phyloP scores from a whole-genome alignment of 2,888 invertebrate genomes.

The Julus scanicus region DNA sequence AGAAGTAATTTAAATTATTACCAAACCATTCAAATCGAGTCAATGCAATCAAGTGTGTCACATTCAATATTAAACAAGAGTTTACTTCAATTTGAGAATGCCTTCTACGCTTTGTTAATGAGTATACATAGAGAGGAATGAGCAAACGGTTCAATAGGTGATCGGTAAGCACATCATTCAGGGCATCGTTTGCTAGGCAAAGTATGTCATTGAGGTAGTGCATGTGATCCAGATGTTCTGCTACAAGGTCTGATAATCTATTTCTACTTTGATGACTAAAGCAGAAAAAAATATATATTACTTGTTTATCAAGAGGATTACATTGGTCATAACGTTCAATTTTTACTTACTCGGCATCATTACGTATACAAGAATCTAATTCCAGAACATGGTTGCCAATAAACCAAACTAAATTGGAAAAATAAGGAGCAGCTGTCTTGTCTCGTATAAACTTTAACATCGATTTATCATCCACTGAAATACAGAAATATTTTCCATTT shows the following conservation, averaged over 20 bases:
- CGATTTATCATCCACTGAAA: conserved; percentile 87
- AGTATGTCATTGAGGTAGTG: conserved; percentile 98
- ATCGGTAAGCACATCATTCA: conserved; percentile 93
- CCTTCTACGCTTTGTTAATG: conserved; percentile 70
- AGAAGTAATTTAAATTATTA: not conserved
- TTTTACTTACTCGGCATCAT: conserved; percentile 89
- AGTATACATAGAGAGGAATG: conserved; percentile 93
- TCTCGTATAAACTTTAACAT: conserved; percentile 96
- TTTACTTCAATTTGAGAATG: conserved; percentile 61
- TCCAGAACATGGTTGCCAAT: conserved; percentile 98
- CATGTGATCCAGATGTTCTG: conserved; percentile 96
- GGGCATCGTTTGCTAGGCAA: conserved; percentile 87
- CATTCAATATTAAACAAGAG: not conserved
- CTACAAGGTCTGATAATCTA: conserved; percentile 90
- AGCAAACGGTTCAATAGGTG: conserved; percentile 92
- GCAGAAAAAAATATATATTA: conserved; percentile 63
- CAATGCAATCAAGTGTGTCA: not conserved
- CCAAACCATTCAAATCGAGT: not conserved
- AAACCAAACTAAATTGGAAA: conserved; percentile 98
- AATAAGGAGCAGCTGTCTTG: conserved; percentile 97
- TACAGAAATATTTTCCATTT: conserved; percentile 3
- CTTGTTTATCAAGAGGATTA: not conserved
- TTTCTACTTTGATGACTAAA: conserved; percentile 89
- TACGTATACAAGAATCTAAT: conserved; percentile 91
- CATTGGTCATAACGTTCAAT: not conserved